These are phyloP conservation scores for Creontiades dilutus DNA, from an alignment of 2,888 invertebrate species.

Conservation along the genomic window DNA sequence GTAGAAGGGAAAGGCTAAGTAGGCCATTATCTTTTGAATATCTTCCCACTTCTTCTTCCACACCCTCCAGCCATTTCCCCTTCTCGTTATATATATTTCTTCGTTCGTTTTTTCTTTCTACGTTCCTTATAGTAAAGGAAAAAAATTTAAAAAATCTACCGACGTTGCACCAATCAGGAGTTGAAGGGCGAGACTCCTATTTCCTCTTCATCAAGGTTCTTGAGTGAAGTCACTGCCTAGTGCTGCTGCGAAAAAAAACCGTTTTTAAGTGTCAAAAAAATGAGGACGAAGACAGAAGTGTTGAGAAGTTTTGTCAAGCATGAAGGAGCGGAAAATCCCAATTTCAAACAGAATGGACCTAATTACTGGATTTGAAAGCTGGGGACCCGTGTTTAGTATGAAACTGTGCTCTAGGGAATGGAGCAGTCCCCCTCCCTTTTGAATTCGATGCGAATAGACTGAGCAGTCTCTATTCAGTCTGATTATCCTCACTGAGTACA, in stretches of 20 bases:
- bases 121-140: background rate
- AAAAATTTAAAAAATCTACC: background rate
- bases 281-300: background rate
- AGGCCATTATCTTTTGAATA: constrained; percentile 70
- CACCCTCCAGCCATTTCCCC: background rate
- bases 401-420: too few relatives aligned
- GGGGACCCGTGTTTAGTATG: background rate
- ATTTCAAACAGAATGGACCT: background rate
- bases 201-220: constrained; percentile 16
- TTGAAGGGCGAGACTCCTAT: background rate
- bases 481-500: too few relatives aligned
- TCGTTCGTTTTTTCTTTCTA: background rate
- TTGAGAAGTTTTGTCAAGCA: background rate
- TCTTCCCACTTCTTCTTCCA: constrained; percentile 30
- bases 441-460: too few relatives aligned
- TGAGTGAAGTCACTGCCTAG: background rate
- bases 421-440: too few relatives aligned
- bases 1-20: constrained; percentile 57
- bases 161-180: background rate
- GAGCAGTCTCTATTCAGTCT: too few relatives aligned
- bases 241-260: background rate
- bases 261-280: background rate
- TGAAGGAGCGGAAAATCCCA: background rate
- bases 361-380: background rate
- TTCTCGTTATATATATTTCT: constrained; percentile 53